These are phyloP conservation scores for Amphiura filiformis DNA, from an alignment of 35 echinoderm and acorn worm species.

Conservation along the genomic window DNA sequence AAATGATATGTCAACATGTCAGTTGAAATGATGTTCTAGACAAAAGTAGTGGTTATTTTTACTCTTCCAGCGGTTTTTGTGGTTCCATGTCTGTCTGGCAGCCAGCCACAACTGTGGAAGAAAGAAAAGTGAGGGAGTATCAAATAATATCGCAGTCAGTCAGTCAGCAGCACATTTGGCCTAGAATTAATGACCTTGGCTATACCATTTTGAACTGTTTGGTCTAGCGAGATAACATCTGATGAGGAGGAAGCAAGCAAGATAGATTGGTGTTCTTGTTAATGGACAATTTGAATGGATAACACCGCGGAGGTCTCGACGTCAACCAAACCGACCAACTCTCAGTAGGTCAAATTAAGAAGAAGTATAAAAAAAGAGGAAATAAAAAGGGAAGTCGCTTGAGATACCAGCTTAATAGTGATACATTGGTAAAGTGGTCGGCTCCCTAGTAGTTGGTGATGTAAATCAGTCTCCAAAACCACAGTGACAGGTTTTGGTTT, in stretches of 20 bases:
- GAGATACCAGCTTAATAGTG: background rate
- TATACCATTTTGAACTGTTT: background rate
- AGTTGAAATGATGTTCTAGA: background rate
- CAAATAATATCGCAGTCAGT: too few relatives aligned
- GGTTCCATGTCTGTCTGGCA: too few relatives aligned
- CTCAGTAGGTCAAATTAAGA: background rate
- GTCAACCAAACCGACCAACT: background rate
- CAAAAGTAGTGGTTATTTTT: too few relatives aligned
- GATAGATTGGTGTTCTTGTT: background rate
- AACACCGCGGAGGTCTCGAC: background rate
- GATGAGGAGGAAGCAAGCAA: too few relatives aligned
- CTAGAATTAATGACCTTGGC: conserved; percentile 4
- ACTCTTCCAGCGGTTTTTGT: too few relatives aligned
- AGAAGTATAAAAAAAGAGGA: background rate
- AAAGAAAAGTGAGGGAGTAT: too few relatives aligned
- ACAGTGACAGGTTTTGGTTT: background rate
- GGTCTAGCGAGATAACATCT: background rate
- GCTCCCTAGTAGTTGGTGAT: background rate
- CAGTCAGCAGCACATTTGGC: background rate
- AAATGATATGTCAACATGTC: background rate
- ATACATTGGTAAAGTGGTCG: too few relatives aligned
- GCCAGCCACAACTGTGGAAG: too few relatives aligned
- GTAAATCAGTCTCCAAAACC: background rate
- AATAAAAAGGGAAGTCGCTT: background rate
- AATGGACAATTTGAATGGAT: background rate